These are phyloP conservation scores for Muricea muricata DNA, from an alignment of 92 coral and sea anemone genomes.

Conservation along the genomic window DNA sequence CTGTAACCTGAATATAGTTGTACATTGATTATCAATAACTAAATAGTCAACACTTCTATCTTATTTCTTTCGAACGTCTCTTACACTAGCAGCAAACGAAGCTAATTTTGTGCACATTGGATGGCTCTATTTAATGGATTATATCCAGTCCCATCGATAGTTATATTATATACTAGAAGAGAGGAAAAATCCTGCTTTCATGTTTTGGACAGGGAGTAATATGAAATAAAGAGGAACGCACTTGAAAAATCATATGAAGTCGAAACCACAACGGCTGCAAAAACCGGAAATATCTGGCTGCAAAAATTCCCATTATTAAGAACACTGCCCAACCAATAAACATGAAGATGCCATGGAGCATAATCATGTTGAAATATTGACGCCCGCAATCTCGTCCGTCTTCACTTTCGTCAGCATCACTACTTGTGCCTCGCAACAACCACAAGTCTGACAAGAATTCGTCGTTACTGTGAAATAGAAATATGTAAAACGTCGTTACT, in stretches of 20 bases:
- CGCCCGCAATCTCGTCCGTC: conserved; percentile 78
- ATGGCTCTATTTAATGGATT: too few species aligned
- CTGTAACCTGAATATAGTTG: too few species aligned
- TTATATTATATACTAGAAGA: too few species aligned
- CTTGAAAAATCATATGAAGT: conserved; percentile 91
- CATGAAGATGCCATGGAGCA: conserved; percentile 95
- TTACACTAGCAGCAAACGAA: too few species aligned
- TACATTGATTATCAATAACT: too few species aligned
- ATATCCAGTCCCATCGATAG: too few species aligned
- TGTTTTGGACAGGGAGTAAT: neutral
- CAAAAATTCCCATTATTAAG: conserved; percentile 87
- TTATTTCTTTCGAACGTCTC: too few species aligned
- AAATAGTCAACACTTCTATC: too few species aligned
- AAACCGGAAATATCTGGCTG: conserved; percentile 90
- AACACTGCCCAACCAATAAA: conserved; percentile 94
- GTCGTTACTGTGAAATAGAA: conserved; percentile 42
- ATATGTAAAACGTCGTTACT: too few species aligned
- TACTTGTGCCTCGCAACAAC: conserved; percentile 77
- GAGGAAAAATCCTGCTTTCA: too few species aligned
- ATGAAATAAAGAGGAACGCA: conserved; percentile 9
- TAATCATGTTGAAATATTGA: conserved; percentile 77
- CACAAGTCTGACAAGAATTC: conserved; percentile 77
- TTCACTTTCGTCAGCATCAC: conserved; percentile 73
- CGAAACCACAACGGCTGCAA: conserved; percentile 93
- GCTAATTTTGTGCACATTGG: too few species aligned